phyloP scores from a whole-genome alignment of 2,113 vertebrate species.

The Todiramphus chloris region DNA sequence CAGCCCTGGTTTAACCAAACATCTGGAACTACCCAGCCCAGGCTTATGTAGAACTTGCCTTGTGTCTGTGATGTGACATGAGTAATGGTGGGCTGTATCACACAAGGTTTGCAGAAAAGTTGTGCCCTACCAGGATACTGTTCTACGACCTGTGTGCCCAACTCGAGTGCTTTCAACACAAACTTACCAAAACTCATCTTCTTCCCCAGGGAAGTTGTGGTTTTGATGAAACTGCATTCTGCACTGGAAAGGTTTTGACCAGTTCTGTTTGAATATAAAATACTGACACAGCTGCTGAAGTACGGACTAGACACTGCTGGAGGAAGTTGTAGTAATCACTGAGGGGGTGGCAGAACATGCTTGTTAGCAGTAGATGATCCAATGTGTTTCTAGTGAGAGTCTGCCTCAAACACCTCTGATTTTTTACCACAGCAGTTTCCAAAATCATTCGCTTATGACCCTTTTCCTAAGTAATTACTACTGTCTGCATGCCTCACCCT shows the following conservation, averaged over 20 bases:
- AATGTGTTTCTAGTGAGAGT: not conserved
- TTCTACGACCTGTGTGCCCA: not conserved
- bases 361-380: not conserved
- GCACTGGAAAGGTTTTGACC: not conserved
- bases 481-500: not conserved
- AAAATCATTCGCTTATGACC: not conserved
- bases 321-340: not conserved
- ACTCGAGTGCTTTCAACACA: not conserved
- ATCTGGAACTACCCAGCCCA: not conserved
- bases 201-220: not conserved
- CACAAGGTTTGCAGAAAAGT: rapidly evolving
- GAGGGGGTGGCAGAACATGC: not conserved
- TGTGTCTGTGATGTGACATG: not conserved
- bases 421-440: not conserved
- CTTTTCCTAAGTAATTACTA: not conserved
- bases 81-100: not conserved
- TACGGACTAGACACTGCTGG: rapidly evolving
- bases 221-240: not conserved
- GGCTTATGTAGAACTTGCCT: not conserved
- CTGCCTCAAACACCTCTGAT: not conserved
- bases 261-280: not conserved
- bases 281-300: not conserved
- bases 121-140: rapidly evolving
- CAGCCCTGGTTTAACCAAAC: not conserved
- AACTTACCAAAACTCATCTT: not conserved